Evolutionary conservation across 2,888 invertebrate genomes (phyloP).

Genomic region (Rhynchonema sp.): DNA sequence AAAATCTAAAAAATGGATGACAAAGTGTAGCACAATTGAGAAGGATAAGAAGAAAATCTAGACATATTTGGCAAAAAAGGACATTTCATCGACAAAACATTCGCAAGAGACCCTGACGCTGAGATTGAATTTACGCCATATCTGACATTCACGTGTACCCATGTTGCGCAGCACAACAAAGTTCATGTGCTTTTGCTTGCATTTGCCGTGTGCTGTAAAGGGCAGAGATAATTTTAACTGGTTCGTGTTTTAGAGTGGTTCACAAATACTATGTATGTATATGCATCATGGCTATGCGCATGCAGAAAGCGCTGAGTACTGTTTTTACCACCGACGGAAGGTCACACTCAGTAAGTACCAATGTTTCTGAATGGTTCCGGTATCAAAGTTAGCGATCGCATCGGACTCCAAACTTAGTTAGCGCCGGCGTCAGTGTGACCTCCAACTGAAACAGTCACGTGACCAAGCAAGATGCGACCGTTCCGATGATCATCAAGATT

Average conservation of each 20-base stretch:
- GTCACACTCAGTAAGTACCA: too few relatives aligned
- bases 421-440: too few relatives aligned
- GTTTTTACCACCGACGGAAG: too few relatives aligned
- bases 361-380: too few relatives aligned
- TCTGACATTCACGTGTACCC: constrained; percentile 23
- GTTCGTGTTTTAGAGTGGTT: not conserved
- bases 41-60: too few relatives aligned
- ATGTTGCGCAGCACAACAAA: constrained; percentile 26
- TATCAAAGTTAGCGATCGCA: too few relatives aligned
- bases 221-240: not conserved
- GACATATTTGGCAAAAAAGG: constrained; percentile 28
- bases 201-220: constrained; percentile 26
- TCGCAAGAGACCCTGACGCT: constrained; percentile 27
- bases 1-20: too few relatives aligned
- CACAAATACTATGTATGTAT: not conserved
- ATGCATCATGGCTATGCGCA: not conserved
- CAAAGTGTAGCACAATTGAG: too few relatives aligned
- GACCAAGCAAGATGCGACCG: too few relatives aligned
- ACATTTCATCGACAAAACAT: constrained; percentile 28
- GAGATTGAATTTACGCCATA: constrained; percentile 27
- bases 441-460: too few relatives aligned
- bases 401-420: too few relatives aligned
- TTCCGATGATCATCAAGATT: not conserved
- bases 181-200: constrained; percentile 28
- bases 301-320: not conserved